These are phyloP conservation scores for Nematolebias whitei DNA, from an alignment of 2,113 vertebrate genomes.

Conservation along the genomic window DNA sequence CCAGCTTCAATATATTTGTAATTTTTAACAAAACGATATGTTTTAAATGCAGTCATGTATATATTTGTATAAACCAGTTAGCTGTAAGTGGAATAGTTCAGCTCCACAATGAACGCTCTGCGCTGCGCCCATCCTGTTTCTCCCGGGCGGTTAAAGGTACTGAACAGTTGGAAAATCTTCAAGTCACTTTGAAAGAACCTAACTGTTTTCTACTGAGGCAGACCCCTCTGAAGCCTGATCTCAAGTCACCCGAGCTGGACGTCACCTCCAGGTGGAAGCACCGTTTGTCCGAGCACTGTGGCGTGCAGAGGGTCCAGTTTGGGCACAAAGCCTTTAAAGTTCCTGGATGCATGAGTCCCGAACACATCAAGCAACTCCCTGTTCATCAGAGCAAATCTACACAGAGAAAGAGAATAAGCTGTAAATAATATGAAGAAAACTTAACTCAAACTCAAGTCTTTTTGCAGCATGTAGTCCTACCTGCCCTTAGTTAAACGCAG, in stretches of 20 bases:
- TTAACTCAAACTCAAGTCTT: too few relatives aligned
- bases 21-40: constrained; percentile 1
- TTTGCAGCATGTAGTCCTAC: constrained; percentile 74
- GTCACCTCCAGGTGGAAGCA: constrained; percentile 78
- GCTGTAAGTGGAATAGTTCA: neutral
- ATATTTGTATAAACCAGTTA: neutral
- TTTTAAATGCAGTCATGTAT: neutral
- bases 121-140: too few relatives aligned
- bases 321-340: constrained; percentile 88
- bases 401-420: constrained; percentile 3
- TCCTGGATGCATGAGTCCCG: constrained; percentile 90
- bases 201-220: constrained; percentile 22
- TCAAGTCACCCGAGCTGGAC: constrained; percentile 81
- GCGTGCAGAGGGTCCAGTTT: constrained; percentile 88
- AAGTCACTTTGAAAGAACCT: constrained; percentile 14
- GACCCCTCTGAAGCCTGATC: neutral
- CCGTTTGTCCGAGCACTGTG: constrained; percentile 47
- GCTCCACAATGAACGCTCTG: constrained; percentile 4
- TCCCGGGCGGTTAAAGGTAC: constrained; percentile 13
- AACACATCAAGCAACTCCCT: constrained; percentile 90
- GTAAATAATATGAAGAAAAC: too few relatives aligned
- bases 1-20: neutral
- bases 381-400: constrained; percentile 95
- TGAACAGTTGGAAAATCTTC: neutral
- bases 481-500: constrained; percentile 93